phyloP scores from a whole-genome alignment of 2,888 invertebrate genomes.

The Dermolepida albohirtum region DNA sequence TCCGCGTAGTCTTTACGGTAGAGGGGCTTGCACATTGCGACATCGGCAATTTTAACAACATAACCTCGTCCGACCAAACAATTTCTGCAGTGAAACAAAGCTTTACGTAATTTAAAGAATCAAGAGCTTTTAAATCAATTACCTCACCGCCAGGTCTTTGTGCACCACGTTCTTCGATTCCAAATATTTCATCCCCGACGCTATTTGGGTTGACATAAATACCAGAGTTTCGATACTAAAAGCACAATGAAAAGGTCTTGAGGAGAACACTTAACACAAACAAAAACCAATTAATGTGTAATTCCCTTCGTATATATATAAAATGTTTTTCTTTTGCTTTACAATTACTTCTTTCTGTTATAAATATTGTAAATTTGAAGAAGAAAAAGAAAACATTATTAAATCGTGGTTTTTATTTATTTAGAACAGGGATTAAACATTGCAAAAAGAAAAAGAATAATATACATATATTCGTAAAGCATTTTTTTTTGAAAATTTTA shows the following conservation, averaged over 20 bases:
- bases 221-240: constrained; percentile 76
- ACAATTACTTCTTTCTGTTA: neutral
- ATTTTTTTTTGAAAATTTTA: too few relatives aligned
- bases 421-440: too few relatives aligned
- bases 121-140: constrained; percentile 49
- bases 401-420: too few relatives aligned
- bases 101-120: constrained; percentile 18
- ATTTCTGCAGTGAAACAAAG: constrained; percentile 65
- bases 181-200: constrained; percentile 84
- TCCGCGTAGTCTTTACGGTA: constrained; percentile 74
- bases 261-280: constrained; percentile 6
- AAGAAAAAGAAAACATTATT: neutral
- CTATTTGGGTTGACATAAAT: constrained; percentile 80
- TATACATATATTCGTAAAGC: too few relatives aligned
- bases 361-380: neutral
- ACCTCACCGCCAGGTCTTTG: constrained; percentile 80
- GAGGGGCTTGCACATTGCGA: constrained; percentile 73
- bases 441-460: too few relatives aligned
- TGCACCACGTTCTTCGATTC: constrained; percentile 83
- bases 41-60: constrained; percentile 72
- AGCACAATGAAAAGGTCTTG: constrained; percentile 25
- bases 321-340: too few relatives aligned
- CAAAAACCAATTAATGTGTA: constrained; percentile 14
- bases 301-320: neutral
- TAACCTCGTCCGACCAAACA: constrained; percentile 73